A percentile compares a stretch with the other conserved stretches of the same genome.
Evolutionary conservation across 2,888 invertebrate genomes (phyloP).

Genomic region (Polyommatus iphigenia): DNA sequence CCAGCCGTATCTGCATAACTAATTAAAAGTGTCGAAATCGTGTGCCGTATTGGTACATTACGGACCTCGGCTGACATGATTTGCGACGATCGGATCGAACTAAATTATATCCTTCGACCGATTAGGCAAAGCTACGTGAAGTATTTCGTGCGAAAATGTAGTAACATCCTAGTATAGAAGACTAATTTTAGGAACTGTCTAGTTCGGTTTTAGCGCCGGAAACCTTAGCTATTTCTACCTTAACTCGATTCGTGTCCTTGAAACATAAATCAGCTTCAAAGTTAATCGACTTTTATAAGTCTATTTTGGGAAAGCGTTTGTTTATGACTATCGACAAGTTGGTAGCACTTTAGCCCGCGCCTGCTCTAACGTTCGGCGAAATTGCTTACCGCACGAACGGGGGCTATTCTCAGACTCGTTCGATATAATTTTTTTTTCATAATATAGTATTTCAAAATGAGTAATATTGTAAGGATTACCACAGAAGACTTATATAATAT

Average conservation of each 20-base stretch:
- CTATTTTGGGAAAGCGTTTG: conserved; percentile 30
- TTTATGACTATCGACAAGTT: conserved; percentile 39
- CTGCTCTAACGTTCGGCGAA: conserved; percentile 42
- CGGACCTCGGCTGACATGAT: conserved; percentile 3
- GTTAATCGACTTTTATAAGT: conserved; percentile 22
- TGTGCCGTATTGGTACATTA: conserved; percentile 26
- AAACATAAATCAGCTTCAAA: conserved; percentile 4
- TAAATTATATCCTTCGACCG: conserved; percentile 6
- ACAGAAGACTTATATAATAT: background rate
- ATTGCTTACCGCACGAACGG: conserved; percentile 49
- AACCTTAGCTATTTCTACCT: background rate
- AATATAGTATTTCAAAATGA: background rate
- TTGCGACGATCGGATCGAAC: conserved; percentile 4
- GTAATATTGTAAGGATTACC: no score
- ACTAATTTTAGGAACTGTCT: background rate
- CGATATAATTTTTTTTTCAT: background rate
- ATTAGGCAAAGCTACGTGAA: background rate
- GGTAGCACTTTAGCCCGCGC: conserved; percentile 49
- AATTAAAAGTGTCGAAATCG: conserved; percentile 39
- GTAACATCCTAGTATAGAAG: conserved; percentile 1
- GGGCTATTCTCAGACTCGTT: conserved; percentile 43
- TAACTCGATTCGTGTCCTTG: background rate
- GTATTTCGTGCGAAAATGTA: background rate
- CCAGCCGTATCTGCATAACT: conserved; percentile 38
- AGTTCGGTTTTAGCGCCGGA: background rate